Percentiles rank a stretch among this genome's conserved stretches.
These are phyloP conservation scores for Eumeta japonica DNA, from an alignment of 1,140 invertebrate species.

Conservation along the genomic window DNA sequence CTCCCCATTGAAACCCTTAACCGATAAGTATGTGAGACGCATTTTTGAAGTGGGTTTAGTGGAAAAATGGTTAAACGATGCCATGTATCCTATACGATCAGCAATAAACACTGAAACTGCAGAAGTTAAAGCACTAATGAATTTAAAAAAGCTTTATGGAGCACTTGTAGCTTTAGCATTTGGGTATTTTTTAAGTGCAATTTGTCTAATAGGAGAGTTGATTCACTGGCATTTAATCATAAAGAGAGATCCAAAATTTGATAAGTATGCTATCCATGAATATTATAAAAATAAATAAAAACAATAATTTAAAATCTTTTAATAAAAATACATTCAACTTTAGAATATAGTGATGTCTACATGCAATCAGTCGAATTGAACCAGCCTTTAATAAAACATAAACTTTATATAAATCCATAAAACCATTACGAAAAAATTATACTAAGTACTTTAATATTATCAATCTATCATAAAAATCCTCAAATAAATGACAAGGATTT, in stretches of 20 bases:
- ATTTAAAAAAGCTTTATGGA: slow-evolving; percentile 74
- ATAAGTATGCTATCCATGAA: slow-evolving; percentile 64
- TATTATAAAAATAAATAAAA: slow-evolving; percentile 55
- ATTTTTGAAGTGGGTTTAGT: slow-evolving; percentile 75
- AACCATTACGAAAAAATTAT: too few relatives aligned
- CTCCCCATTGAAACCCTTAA: slow-evolving; percentile 70
- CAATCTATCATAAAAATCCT: too few relatives aligned
- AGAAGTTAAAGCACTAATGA: slow-evolving; percentile 68
- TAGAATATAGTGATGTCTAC: too few relatives aligned
- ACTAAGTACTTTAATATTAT: too few relatives aligned
- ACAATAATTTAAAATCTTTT: slow-evolving; percentile 6
- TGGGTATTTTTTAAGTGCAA: slow-evolving; percentile 65
- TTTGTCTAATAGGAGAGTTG: slow-evolving; percentile 62
- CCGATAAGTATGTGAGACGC: slow-evolving; percentile 66
- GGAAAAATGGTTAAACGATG: slow-evolving; percentile 76
- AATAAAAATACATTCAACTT: neutral
- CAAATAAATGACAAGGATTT: too few relatives aligned
- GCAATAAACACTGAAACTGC: slow-evolving; percentile 41
- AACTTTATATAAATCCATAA: too few relatives aligned
- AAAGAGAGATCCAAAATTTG: slow-evolving; percentile 66
- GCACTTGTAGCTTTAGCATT: slow-evolving; percentile 68
- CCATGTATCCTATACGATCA: slow-evolving; percentile 57
- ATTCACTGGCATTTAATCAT: slow-evolving; percentile 67
- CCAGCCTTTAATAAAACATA: too few relatives aligned
- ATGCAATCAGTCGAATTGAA: too few relatives aligned